phyloP scores from a whole-genome alignment of 2,888 invertebrate genomes.

The Chrysolina oricalcia region DNA sequence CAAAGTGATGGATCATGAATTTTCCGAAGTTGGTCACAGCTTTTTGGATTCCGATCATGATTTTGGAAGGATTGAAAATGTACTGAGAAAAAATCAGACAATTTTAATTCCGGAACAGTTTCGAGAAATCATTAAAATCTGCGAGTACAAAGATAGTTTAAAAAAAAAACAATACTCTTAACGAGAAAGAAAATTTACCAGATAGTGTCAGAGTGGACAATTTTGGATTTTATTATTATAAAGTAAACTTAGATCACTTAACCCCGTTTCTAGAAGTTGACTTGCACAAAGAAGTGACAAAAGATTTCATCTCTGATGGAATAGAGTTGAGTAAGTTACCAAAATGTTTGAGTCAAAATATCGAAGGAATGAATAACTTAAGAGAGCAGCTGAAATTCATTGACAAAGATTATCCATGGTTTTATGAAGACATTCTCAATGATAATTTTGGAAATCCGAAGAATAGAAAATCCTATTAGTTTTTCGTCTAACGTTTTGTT shows the following conservation, averaged over 20 bases:
- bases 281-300: no score
- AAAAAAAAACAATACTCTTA: conserved; percentile 30
- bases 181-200: conserved; percentile 22
- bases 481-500: conserved; percentile 3
- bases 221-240: conserved; percentile 32
- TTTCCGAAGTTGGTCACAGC: no score
- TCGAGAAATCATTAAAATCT: conserved; percentile 55
- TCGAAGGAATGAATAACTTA: conserved; percentile 30
- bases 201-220: conserved; percentile 36
- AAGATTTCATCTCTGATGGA: conserved; percentile 24
- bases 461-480: no score
- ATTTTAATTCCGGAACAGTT: conserved; percentile 60
- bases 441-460: no score
- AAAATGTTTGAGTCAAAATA: conserved; percentile 24
- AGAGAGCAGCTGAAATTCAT: conserved; percentile 30
- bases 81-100: conserved; percentile 60
- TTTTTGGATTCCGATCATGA: no score
- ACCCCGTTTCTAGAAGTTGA: conserved; percentile 39
- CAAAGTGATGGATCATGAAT: no score
- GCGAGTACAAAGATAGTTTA: conserved; percentile 51
- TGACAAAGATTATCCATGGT: no score
- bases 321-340: conserved; percentile 21
- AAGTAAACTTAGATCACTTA: conserved; percentile 31
- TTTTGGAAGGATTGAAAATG: conserved; percentile 63
- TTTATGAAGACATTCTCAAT: no score